Conservation (phyloP, 2,113 vertebrate species). For the Thermophis baileyi region DNA sequence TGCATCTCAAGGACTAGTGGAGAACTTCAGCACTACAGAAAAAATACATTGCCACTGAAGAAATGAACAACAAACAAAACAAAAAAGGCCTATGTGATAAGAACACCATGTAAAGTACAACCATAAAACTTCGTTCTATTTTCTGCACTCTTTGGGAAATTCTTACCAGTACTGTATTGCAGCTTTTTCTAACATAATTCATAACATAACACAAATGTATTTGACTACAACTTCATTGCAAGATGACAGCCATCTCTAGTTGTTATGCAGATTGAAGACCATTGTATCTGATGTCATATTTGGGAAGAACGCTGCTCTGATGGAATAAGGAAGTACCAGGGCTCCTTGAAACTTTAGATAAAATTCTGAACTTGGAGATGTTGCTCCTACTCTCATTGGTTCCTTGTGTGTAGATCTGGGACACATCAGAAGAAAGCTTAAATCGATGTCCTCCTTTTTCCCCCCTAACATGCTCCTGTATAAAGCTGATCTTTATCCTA, state of each 20-base stretch:
- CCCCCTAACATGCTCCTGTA: background rate
- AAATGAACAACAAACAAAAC: background rate
- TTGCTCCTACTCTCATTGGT: background rate
- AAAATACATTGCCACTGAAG: background rate
- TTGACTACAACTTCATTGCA: background rate
- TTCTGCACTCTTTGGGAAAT: background rate
- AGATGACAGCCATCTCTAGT: background rate
- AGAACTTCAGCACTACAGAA: background rate
- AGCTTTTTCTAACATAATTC: background rate
- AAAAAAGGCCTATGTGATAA: background rate
- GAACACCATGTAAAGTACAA: background rate
- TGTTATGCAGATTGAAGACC: background rate
- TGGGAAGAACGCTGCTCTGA: background rate
- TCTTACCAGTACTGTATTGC: background rate
- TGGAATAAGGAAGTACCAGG: background rate
- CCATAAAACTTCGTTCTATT: background rate
- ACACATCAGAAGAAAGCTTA: background rate
- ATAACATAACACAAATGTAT: background rate
- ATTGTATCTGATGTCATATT: background rate
- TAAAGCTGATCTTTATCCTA: background rate
- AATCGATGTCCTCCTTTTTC: background rate
- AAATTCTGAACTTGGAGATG: background rate
- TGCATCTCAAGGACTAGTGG: background rate
- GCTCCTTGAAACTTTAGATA: background rate
- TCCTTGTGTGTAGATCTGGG: background rate